phyloP scores from a whole-genome alignment of 2,797 vertebrate species.

The Austrolebias charrua region DNA sequence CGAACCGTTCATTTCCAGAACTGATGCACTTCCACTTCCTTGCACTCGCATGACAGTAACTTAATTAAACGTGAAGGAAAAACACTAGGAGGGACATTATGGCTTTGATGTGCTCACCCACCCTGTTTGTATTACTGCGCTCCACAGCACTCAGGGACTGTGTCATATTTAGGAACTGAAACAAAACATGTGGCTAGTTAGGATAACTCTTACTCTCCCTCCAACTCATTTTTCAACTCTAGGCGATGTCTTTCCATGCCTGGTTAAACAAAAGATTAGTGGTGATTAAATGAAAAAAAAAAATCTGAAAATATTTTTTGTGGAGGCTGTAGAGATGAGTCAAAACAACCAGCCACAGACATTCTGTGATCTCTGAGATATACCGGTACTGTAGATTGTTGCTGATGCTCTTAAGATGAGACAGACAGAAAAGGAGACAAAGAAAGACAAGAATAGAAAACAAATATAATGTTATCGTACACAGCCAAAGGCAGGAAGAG shows the following conservation, averaged over 20 bases:
- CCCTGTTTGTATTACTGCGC: conserved; percentile 59
- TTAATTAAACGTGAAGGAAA: conserved; percentile 65
- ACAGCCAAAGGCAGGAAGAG: conserved; percentile 17
- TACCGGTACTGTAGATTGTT: conserved; percentile 24
- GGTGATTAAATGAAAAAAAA: conserved; percentile 21
- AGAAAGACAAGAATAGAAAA: conserved; percentile 20
- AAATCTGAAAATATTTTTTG: conserved; percentile 25
- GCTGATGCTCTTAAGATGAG: conserved; percentile 34
- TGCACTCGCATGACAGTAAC: conserved; percentile 58
- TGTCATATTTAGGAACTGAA: conserved; percentile 66
- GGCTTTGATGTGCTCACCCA: conserved; percentile 70
- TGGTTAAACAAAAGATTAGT: conserved; percentile 38
- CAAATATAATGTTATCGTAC: conserved; percentile 24
- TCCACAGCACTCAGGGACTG: conserved; percentile 47
- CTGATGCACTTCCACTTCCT: conserved; percentile 54
- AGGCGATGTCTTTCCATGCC: conserved; percentile 37
- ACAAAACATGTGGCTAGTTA: conserved; percentile 67
- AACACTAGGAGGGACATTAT: conserved; percentile 71
- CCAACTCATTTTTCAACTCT: conserved; percentile 16
- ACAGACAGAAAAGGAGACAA: conserved; percentile 9
- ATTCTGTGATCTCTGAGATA: conserved; percentile 16
- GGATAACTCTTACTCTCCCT: conserved; percentile 37
- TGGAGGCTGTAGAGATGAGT: conserved; percentile 12
- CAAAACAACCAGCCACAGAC: conserved; percentile 8
- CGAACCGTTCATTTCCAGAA: conserved; percentile 34